phyloP scores from a whole-genome alignment of 1,140 invertebrate genomes.

The Eriosoma lanigerum region DNA sequence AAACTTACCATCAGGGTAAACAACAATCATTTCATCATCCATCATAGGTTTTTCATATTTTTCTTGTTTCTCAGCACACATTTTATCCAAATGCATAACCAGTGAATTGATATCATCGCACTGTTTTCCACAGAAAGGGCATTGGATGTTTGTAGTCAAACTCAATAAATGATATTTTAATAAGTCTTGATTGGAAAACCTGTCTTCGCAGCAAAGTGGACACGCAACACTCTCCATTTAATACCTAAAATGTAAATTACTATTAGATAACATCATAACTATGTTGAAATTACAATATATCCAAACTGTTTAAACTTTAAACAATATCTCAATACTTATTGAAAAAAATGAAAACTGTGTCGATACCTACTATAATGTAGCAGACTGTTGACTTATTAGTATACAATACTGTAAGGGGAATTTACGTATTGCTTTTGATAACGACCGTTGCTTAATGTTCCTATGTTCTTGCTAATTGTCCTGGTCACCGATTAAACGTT shows the following conservation, averaged over 20 bases:
- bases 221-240: constrained; percentile 43
- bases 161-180: constrained; percentile 44
- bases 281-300: neutral
- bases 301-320: too few relatives aligned
- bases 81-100: constrained; percentile 32
- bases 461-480: neutral
- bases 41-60: neutral
- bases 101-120: constrained; percentile 32
- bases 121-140: constrained; percentile 44
- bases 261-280: neutral
- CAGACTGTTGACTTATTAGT: neutral
- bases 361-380: neutral
- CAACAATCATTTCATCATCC: constrained; percentile 34
- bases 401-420: neutral
- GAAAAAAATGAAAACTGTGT: too few relatives aligned
- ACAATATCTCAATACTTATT: too few relatives aligned
- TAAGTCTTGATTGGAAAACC: constrained; percentile 25
- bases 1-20: constrained; percentile 38
- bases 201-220: constrained; percentile 35
- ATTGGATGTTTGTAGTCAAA: constrained; percentile 40
- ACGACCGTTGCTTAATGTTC: neutral
- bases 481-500: neutral
- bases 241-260: neutral
- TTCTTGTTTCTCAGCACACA: constrained; percentile 1
- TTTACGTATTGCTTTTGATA: neutral